Percentiles rank a stretch among this genome's conserved stretches.
Conservation (phyloP, 2,113 vertebrate genomes). For the Monarcha castaneiventris region DNA sequence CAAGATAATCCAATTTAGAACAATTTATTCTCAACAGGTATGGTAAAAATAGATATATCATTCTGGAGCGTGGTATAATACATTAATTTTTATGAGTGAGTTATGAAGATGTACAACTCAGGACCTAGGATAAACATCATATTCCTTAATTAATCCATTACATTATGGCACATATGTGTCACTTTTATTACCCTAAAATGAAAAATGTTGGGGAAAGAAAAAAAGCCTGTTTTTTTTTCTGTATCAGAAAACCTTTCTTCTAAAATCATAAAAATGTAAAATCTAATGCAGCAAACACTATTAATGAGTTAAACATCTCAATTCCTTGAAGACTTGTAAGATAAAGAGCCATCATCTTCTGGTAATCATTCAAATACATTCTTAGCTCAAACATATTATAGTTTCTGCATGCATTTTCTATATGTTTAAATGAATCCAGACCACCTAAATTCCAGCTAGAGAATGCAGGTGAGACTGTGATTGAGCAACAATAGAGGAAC, state of each 20-base stretch:
- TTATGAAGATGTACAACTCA: conserved; percentile 74
- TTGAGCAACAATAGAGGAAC: background rate
- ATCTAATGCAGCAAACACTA: conserved; percentile 57
- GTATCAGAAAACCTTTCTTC: conserved; percentile 59
- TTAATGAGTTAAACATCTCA: conserved; percentile 71
- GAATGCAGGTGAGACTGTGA: background rate
- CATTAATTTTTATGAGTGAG: conserved; percentile 78
- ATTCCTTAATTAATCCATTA: conserved; percentile 81
- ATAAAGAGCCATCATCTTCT: conserved; percentile 63
- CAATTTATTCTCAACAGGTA: conserved; percentile 73
- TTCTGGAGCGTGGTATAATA: conserved; percentile 58
- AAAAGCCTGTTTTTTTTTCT: conserved; percentile 23
- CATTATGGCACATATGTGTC: conserved; percentile 64
- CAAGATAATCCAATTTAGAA: conserved; percentile 70
- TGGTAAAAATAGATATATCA: conserved; percentile 70
- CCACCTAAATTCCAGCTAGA: background rate
- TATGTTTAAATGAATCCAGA: background rate
- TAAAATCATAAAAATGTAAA: conserved; percentile 66
- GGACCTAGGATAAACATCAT: conserved; percentile 77
- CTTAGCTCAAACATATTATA: conserved; percentile 25
- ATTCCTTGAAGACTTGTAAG: conserved; percentile 61
- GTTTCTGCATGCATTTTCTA: background rate
- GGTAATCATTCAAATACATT: conserved; percentile 40
- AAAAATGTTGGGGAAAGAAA: conserved; percentile 43
- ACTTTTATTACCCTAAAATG: conserved; percentile 75